Evolutionary conservation across 1,140 invertebrate genomes (phyloP).

Genomic region (Micrasema minimum): DNA sequence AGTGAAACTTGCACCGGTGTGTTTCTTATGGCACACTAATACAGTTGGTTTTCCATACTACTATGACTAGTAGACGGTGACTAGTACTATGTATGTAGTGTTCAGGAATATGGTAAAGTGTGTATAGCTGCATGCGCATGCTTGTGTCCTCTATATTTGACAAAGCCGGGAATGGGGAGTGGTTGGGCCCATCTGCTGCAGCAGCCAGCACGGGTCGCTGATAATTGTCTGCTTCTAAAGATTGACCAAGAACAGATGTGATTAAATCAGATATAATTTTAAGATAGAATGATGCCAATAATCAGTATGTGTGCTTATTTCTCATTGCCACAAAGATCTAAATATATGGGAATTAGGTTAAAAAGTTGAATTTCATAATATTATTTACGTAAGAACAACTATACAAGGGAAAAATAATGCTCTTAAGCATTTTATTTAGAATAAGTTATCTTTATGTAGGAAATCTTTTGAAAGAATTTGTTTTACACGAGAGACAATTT

Average conservation of each 20-base stretch:
- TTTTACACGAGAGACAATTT: slow-evolving; percentile 19
- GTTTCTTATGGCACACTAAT: no score
- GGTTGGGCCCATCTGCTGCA: no score
- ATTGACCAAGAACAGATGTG: slow-evolving; percentile 14
- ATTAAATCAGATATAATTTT: background rate
- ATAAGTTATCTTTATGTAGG: slow-evolving; percentile 44
- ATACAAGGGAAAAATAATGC: slow-evolving; percentile 50
- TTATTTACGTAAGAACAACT: slow-evolving; percentile 48
- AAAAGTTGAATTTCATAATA: slow-evolving; percentile 41
- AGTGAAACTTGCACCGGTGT: no score
- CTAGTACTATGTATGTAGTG: no score
- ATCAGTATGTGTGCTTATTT: slow-evolving; percentile 20
- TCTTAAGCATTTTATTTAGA: slow-evolving; percentile 45
- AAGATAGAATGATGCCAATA: slow-evolving; percentile 28
- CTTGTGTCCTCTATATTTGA: no score
- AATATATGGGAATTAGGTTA: slow-evolving; percentile 43
- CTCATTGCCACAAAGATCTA: slow-evolving; percentile 42
- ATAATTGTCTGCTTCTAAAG: no score
- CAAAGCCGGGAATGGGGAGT: no score
- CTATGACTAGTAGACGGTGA: no score
- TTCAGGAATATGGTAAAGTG: no score
- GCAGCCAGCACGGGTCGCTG: no score
- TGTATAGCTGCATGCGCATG: no score
- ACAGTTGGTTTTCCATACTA: no score
- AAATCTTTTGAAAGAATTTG: slow-evolving; percentile 17